phyloP scores from a whole-genome alignment of 2,113 vertebrate genomes.

The Diglossa brunneiventris region DNA sequence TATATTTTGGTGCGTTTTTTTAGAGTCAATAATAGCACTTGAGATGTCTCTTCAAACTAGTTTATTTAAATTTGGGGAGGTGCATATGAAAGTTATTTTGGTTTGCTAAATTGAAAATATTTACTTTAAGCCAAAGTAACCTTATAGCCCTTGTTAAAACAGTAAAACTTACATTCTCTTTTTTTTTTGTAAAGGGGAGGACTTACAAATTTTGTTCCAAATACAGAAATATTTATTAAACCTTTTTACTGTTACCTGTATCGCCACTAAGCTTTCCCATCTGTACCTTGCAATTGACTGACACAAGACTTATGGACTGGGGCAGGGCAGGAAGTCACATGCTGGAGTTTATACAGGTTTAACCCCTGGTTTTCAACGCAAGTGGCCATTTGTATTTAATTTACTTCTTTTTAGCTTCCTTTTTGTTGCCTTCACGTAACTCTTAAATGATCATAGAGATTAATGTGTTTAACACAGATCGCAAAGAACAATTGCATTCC shows the following conservation, averaged over 20 bases:
- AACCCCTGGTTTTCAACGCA: not conserved
- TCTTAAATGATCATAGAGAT: not conserved
- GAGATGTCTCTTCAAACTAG: not conserved
- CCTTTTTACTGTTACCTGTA: not conserved
- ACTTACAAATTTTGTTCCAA: not conserved
- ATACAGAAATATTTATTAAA: not conserved
- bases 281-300: not conserved
- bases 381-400: not conserved
- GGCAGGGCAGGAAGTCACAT: not conserved
- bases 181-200: not conserved
- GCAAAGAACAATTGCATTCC: conserved; percentile 43
- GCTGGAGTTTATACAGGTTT: not conserved
- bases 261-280: not conserved
- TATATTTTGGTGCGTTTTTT: not conserved
- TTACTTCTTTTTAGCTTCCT: not conserved
- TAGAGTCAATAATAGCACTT: not conserved
- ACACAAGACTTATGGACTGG: not conserved
- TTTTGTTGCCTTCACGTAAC: not conserved
- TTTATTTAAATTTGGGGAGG: not conserved
- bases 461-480: conserved; percentile 24
- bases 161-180: not conserved
- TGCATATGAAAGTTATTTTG: not conserved
- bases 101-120: not conserved
- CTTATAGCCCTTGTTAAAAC: not conserved
- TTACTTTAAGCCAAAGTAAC: not conserved